Percentiles rank a stretch among this genome's conserved stretches.
Evolutionary conservation across 2,797 vertebrate species (phyloP).

Genomic region (Tarsius wallacei): DNA sequence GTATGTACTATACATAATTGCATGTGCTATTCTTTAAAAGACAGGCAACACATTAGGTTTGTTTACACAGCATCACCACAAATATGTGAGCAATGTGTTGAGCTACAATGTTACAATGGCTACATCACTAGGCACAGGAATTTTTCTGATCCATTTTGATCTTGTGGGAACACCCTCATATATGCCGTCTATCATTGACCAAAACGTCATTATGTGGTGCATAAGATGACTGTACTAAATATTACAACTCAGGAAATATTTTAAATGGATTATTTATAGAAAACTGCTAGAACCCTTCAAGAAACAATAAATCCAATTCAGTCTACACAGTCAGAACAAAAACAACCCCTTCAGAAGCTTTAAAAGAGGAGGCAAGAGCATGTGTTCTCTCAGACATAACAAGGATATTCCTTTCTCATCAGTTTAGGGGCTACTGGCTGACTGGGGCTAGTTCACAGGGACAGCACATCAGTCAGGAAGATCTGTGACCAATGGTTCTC

Average conservation of each 20-base stretch:
- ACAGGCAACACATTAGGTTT: background rate
- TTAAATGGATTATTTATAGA: conserved; percentile 33
- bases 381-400: background rate
- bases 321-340: conserved; percentile 32
- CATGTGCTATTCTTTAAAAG: background rate
- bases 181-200: background rate
- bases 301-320: conserved; percentile 30
- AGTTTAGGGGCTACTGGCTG: background rate
- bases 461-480: background rate
- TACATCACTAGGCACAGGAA: background rate
- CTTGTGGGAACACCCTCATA: background rate
- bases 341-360: background rate
- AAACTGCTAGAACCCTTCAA: background rate
- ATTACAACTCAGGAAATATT: background rate
- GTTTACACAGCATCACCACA: background rate
- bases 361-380: background rate
- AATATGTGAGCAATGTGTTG: background rate
- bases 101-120: no score
- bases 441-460: background rate
- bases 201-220: background rate
- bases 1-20: background rate
- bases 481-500: conserved; percentile 27
- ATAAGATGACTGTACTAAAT: background rate
- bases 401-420: background rate
- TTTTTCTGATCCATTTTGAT: background rate